Percentiles rank a stretch among this genome's conserved stretches.
These are phyloP conservation scores for Moxostoma hubbsi DNA, from an alignment of 2,797 vertebrate genomes.

Conservation along the genomic window DNA sequence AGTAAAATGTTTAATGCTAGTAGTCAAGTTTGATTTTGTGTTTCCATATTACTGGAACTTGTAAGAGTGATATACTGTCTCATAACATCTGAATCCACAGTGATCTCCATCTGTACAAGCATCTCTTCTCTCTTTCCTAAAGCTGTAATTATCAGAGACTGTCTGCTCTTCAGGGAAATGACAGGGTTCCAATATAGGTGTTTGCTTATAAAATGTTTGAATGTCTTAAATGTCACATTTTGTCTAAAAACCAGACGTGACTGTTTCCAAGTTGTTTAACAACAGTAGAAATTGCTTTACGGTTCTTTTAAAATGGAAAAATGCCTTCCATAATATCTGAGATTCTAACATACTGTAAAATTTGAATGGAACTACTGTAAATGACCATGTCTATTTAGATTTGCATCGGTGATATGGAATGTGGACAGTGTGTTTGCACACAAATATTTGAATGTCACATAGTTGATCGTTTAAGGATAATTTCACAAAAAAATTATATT, in stretches of 20 bases:
- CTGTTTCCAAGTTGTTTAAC: constrained; percentile 12
- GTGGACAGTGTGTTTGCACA: too few relatives aligned
- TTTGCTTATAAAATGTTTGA: constrained; percentile 57
- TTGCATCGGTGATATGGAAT: not conserved
- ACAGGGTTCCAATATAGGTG: constrained; percentile 54
- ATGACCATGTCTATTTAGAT: not conserved
- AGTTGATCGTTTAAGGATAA: too few relatives aligned
- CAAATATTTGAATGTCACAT: too few relatives aligned
- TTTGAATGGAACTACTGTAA: too few relatives aligned
- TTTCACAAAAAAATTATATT: too few relatives aligned
- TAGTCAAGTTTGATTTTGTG: constrained; percentile 11
- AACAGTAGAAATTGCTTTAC: constrained; percentile 35
- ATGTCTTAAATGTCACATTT: constrained; percentile 52
- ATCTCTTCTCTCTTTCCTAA: constrained; percentile 21
- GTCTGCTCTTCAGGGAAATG: constrained; percentile 57
- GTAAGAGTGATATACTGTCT: constrained; percentile 14
- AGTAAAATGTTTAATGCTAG: constrained; percentile 1
- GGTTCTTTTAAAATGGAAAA: constrained; percentile 2
- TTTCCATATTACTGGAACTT: not conserved
- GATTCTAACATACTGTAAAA: not conserved
- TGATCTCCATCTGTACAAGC: constrained; percentile 35
- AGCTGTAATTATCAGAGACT: constrained; percentile 57
- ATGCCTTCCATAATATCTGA: not conserved
- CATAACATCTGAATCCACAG: constrained; percentile 56
- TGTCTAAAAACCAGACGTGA: constrained; percentile 57